Conservation (phyloP, 2,113 vertebrate species). For the Hemiscyllium ocellatum region DNA sequence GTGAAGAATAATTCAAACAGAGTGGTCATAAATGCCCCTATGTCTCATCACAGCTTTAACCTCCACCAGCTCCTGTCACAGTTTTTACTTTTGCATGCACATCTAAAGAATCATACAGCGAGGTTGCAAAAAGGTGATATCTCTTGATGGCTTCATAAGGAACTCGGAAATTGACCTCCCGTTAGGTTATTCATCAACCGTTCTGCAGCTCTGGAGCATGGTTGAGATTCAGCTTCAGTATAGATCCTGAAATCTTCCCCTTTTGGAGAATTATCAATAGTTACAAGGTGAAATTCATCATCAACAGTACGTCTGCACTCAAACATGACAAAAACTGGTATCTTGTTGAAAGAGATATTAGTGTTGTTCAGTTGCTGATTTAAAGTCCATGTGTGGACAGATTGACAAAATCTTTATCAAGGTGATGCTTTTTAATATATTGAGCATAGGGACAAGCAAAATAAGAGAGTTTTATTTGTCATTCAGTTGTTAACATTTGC, state of each 20-base stretch:
- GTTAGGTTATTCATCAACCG: not conserved
- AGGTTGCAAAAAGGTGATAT: not conserved
- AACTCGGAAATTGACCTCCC: not conserved
- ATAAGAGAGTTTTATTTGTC: not conserved
- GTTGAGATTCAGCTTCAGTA: not conserved
- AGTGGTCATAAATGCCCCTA: not conserved
- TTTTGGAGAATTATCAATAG: not conserved
- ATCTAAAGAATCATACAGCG: not conserved
- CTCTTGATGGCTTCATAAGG: not conserved
- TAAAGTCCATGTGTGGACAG: slow-evolving; percentile 9
- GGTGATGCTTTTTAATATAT: not conserved
- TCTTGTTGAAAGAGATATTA: no score
- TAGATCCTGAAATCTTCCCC: not conserved
- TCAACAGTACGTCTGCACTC: not conserved
- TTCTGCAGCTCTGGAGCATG: not conserved
- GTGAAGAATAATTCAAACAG: not conserved
- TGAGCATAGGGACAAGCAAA: not conserved
- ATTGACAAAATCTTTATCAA: no score
- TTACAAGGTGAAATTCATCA: not conserved
- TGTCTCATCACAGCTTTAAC: not conserved
- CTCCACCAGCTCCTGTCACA: not conserved
- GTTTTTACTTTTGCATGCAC: not conserved
- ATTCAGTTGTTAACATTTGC: slow-evolving; percentile 6
- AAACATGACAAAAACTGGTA: not conserved
- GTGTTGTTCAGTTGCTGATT: not conserved